phyloP scores from a whole-genome alignment of 2,888 invertebrate species.

The Stenolophus ochropezus region DNA sequence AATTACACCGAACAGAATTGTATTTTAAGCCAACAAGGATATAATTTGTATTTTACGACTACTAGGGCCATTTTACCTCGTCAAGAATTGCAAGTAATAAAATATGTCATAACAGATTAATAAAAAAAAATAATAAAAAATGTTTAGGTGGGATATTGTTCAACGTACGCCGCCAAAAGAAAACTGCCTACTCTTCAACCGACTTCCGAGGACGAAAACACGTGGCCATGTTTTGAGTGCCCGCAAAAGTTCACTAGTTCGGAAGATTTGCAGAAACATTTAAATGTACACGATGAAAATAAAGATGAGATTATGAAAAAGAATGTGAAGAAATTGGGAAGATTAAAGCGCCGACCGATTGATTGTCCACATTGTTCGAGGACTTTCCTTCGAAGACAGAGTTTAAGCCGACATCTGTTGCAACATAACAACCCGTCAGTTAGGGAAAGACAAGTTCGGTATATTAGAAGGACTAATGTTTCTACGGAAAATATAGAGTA shows the following conservation, averaged over 20 bases:
- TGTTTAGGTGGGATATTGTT: constrained; percentile 78
- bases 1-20: constrained; percentile 82
- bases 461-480: constrained; percentile 63
- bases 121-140: constrained; percentile 70
- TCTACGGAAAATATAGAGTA: constrained; percentile 52
- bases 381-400: constrained; percentile 69
- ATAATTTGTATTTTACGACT: constrained; percentile 76
- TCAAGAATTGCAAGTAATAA: constrained; percentile 79
- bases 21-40: constrained; percentile 76
- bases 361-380: constrained; percentile 69
- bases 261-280: constrained; percentile 77
- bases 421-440: constrained; percentile 64
- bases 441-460: constrained; percentile 67
- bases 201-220: constrained; percentile 69
- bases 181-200: constrained; percentile 74
- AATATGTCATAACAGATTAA: not conserved
- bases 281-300: constrained; percentile 74
- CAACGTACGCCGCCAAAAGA: constrained; percentile 79
- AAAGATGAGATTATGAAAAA: constrained; percentile 54
- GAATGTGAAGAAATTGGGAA: constrained; percentile 39
- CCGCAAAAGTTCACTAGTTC: constrained; percentile 76
- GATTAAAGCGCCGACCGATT: constrained; percentile 50
- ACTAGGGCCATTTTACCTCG: constrained; percentile 78
- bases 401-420: constrained; percentile 68
- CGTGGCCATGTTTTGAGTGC: constrained; percentile 81